phyloP scores from a whole-genome alignment of 92 coral and sea anemone species.

The Phenganax marumi region DNA sequence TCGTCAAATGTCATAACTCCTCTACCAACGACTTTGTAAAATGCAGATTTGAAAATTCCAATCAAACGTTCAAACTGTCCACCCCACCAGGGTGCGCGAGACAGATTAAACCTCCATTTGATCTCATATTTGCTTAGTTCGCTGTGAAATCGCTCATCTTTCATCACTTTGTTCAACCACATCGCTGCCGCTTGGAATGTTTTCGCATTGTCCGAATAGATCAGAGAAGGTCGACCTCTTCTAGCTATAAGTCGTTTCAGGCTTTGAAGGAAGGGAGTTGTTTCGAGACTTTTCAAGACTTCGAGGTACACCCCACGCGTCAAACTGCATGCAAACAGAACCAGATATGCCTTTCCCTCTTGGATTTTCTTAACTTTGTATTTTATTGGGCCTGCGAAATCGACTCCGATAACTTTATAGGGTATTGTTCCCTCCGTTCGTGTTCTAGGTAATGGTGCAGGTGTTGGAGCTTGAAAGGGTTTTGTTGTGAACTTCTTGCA shows the following conservation, averaged over 20 bases:
- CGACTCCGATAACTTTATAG: background rate
- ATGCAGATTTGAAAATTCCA: no score
- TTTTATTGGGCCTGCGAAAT: conserved; percentile 1
- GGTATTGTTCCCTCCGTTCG: background rate
- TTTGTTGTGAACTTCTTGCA: background rate
- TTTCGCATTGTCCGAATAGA: background rate
- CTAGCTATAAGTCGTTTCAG: background rate
- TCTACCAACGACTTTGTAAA: no score
- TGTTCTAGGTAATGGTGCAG: background rate
- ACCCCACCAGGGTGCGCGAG: background rate
- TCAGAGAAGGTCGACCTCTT: background rate
- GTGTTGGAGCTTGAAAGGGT: conserved; percentile 1
- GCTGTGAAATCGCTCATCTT: background rate
- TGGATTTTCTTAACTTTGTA: conserved; percentile 11
- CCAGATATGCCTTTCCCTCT: conserved; percentile 3
- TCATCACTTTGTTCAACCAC: conserved; percentile 13
- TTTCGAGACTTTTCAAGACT: background rate
- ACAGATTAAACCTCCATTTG: background rate
- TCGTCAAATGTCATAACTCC: no score
- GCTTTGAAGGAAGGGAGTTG: background rate
- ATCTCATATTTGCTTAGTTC: background rate
- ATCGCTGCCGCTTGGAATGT: background rate
- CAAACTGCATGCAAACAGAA: conserved; percentile 2
- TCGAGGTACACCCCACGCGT: background rate
- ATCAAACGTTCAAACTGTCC: background rate